phyloP scores from a whole-genome alignment of 2,113 vertebrate genomes.

The Callionymus lyra region DNA sequence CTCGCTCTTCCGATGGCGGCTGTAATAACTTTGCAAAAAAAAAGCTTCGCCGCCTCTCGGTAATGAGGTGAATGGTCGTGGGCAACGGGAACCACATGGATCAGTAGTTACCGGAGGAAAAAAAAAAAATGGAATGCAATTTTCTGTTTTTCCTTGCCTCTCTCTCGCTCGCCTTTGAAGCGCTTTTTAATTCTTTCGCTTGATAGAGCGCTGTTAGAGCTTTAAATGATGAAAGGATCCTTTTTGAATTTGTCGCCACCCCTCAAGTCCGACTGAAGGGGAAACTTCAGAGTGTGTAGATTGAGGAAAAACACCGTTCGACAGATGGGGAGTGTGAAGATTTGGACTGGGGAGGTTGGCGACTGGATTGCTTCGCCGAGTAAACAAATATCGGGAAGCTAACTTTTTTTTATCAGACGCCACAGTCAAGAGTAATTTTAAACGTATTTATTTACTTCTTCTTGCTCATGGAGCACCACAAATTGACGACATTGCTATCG shows the following conservation, averaged over 20 bases:
- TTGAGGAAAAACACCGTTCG: too few relatives aligned
- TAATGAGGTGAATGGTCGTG: slow-evolving; percentile 44
- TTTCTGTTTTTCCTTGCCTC: slow-evolving; percentile 21
- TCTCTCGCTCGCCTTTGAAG: slow-evolving; percentile 32
- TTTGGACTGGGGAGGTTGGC: too few relatives aligned
- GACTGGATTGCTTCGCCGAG: too few relatives aligned
- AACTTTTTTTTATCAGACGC: too few relatives aligned
- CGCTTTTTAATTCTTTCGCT: slow-evolving; percentile 36
- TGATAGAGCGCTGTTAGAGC: slow-evolving; percentile 38
- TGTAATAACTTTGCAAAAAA: slow-evolving; percentile 43
- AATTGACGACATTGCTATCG: too few relatives aligned
- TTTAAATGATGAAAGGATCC: slow-evolving; percentile 41
- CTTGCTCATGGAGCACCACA: too few relatives aligned
- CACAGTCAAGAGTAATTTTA: too few relatives aligned
- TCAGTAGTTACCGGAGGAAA: slow-evolving; percentile 30
- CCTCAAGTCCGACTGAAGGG: slow-evolving; percentile 6
- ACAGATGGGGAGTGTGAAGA: too few relatives aligned
- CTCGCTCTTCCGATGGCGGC: slow-evolving; percentile 25
- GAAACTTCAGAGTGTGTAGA: too few relatives aligned
- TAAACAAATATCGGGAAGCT: too few relatives aligned
- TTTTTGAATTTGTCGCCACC: slow-evolving; percentile 38
- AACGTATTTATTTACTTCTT: too few relatives aligned
- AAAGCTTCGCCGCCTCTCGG: slow-evolving; percentile 16
- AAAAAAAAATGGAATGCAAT: slow-evolving; percentile 50
- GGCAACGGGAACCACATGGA: slow-evolving; percentile 36